Evolutionary conservation across 1,140 invertebrate genomes (phyloP).

Genomic region (Leucophenga varia): DNA sequence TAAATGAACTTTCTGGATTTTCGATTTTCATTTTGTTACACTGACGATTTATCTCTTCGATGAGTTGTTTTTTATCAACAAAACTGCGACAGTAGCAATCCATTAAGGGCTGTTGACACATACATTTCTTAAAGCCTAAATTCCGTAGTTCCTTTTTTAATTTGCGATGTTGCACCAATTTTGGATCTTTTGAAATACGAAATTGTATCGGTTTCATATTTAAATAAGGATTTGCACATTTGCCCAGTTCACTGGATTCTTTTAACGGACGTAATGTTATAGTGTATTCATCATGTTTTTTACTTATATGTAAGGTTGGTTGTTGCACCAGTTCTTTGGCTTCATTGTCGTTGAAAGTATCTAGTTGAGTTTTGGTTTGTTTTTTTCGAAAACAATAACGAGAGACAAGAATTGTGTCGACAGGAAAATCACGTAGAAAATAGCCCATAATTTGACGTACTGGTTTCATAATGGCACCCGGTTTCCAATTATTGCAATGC

Average conservation of each 20-base stretch:
- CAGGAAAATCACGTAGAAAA: constrained; percentile 39
- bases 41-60: constrained; percentile 20
- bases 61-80: constrained; percentile 27
- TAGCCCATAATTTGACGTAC: constrained; percentile 43
- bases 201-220: constrained; percentile 49
- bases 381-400: constrained; percentile 30
- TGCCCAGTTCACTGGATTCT: constrained; percentile 22
- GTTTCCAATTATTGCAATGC: constrained; percentile 28
- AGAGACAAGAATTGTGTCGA: constrained; percentile 27
- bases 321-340: constrained; percentile 27
- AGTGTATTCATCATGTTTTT: constrained; percentile 38
- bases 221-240: constrained; percentile 39
- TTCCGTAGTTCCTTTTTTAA: constrained; percentile 23
- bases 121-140: constrained; percentile 28
- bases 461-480: constrained; percentile 42
- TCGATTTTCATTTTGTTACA: constrained; percentile 17
- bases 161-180: constrained; percentile 11
- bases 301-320: constrained; percentile 45
- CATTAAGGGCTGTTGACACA: constrained; percentile 30
- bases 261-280: constrained; percentile 47
- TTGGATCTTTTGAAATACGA: constrained; percentile 39
- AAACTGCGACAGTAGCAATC: constrained; percentile 37
- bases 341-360: neutral
- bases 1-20: neutral
- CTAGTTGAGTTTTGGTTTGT: too few relatives aligned